These are phyloP conservation scores for Alcedo atthis DNA, from an alignment of 2,797 vertebrate species.

Conservation along the genomic window DNA sequence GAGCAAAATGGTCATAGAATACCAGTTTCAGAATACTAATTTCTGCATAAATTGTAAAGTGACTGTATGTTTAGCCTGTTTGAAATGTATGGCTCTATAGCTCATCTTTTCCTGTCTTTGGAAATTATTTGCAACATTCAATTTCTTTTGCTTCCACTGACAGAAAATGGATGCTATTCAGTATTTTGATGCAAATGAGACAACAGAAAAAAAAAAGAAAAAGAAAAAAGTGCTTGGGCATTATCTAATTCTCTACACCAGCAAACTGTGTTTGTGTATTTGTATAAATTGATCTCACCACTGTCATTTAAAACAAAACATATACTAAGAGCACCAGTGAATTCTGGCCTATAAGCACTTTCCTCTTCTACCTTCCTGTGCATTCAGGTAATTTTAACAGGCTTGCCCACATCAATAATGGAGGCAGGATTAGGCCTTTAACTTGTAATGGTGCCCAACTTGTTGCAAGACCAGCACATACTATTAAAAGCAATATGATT, in stretches of 20 bases:
- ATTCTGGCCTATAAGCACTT: background rate
- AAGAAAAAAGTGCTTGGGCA: background rate
- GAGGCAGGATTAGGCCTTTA: background rate
- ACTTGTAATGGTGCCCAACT: background rate
- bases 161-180: background rate
- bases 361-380: background rate
- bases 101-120: background rate
- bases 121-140: background rate
- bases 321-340: background rate
- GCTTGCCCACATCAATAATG: background rate
- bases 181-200: conserved; percentile 9
- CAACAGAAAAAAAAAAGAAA: conserved; percentile 17
- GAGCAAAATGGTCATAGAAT: background rate
- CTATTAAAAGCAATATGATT: background rate
- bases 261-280: background rate
- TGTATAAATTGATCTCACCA: background rate
- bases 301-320: background rate
- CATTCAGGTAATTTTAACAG: background rate
- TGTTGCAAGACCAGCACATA: background rate
- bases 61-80: background rate
- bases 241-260: conserved; percentile 18
- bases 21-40: background rate
- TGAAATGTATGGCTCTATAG: background rate
- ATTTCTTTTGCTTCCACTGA: background rate
- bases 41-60: background rate